Conservation (phyloP, 2,113 vertebrate species). For the Urocynchramus pylzowi region DNA sequence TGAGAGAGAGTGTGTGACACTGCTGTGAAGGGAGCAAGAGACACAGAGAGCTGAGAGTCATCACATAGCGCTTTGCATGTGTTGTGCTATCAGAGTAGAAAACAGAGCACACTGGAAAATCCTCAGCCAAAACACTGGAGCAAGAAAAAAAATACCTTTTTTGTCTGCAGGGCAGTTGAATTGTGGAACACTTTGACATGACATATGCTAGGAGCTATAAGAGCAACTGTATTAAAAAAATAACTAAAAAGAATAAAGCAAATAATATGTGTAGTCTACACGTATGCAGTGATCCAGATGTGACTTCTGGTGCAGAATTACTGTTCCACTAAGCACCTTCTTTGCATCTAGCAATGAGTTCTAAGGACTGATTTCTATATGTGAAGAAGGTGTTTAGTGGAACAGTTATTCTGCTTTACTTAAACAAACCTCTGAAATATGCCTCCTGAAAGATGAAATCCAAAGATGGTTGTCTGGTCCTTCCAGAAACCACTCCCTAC, state of each 20-base stretch:
- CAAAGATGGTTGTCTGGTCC: not conserved
- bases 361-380: not conserved
- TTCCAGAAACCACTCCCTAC: not conserved
- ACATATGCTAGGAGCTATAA: not conserved
- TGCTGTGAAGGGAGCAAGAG: not conserved
- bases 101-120: not conserved
- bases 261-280: rapidly evolving
- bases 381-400: not conserved
- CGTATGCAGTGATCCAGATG: not conserved
- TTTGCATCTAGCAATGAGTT: not conserved
- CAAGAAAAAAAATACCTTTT: not conserved
- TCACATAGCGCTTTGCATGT: not conserved
- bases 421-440: not conserved
- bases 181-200: not conserved
- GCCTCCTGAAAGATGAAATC: not conserved
- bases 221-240: not conserved
- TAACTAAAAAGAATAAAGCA: not conserved
- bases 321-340: not conserved
- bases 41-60: not conserved
- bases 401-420: not conserved
- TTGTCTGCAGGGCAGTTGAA: not conserved
- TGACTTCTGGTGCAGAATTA: not conserved
- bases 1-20: not conserved
- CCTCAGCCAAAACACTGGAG: not conserved
- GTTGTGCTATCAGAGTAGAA: not conserved